phyloP scores from a whole-genome alignment of 1,140 invertebrate species.

The Ips nitidus region DNA sequence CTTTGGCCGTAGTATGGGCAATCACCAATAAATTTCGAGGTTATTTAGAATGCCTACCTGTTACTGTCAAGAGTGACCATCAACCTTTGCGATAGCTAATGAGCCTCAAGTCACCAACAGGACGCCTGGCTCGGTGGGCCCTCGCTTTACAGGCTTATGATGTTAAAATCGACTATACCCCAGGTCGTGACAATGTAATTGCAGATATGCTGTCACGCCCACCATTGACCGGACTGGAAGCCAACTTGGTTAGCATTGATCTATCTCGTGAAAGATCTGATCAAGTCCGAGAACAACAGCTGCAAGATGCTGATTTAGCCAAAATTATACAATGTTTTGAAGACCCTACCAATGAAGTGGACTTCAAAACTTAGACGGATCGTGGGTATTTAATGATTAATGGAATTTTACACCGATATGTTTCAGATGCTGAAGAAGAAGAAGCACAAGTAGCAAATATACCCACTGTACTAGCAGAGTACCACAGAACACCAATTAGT shows the following conservation, averaged over 20 bases:
- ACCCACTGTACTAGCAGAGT: background rate
- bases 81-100: slow-evolving; percentile 56
- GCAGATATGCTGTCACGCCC: slow-evolving; percentile 34
- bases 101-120: slow-evolving; percentile 51
- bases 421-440: background rate
- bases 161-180: slow-evolving; percentile 30
- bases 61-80: too few relatives aligned
- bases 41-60: slow-evolving; percentile 44
- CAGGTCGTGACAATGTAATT: slow-evolving; percentile 28
- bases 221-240: background rate
- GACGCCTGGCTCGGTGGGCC: slow-evolving; percentile 54
- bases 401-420: background rate
- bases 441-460: background rate
- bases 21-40: slow-evolving; percentile 33
- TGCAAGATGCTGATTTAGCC: background rate
- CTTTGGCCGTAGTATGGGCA: slow-evolving; percentile 53
- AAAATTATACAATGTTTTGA: background rate
- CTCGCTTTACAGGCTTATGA: slow-evolving; percentile 31
- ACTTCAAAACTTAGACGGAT: background rate
- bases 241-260: background rate
- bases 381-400: background rate
- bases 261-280: background rate
- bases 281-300: background rate
- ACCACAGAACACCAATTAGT: background rate
- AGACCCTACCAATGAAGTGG: background rate